Evolutionary conservation across 2,797 vertebrate genomes (phyloP).

Genomic region (Hypotaenidia okinawae): DNA sequence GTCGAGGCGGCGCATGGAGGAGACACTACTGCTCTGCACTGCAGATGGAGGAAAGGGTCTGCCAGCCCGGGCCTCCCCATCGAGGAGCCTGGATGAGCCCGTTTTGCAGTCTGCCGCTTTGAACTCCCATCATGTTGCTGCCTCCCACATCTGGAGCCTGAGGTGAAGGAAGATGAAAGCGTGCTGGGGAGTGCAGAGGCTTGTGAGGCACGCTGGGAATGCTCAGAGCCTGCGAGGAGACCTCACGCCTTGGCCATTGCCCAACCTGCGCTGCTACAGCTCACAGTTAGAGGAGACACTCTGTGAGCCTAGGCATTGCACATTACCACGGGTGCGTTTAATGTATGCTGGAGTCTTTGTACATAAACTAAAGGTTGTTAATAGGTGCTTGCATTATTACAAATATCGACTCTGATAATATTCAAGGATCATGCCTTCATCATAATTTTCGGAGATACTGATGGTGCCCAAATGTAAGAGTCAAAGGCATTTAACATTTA

Average conservation of each 20-base stretch:
- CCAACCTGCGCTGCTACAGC: not conserved
- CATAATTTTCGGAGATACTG: not conserved
- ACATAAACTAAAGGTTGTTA: not conserved
- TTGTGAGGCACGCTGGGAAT: constrained; percentile 34
- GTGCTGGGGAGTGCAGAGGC: not conserved
- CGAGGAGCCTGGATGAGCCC: not conserved
- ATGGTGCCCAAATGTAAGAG: not conserved
- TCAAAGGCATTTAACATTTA: not conserved
- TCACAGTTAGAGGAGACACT: not conserved
- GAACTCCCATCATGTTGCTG: constrained; percentile 6
- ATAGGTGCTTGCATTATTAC: not conserved
- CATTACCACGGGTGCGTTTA: not conserved
- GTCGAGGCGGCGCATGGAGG: not conserved
- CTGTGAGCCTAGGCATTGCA: not conserved
- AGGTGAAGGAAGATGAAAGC: constrained; percentile 61
- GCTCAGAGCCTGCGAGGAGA: not conserved
- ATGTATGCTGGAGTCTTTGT: not conserved
- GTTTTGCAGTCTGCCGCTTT: not conserved
- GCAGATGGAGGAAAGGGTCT: not conserved
- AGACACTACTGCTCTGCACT: not conserved
- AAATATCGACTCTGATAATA: not conserved
- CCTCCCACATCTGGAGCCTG: constrained; percentile 60
- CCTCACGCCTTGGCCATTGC: not conserved
- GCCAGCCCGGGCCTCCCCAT: not conserved
- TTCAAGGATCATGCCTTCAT: not conserved